Percentiles rank a stretch among this genome's conserved stretches.
phyloP scores from a whole-genome alignment of 1,140 invertebrate genomes.

The Philopotamus ludificatus region DNA sequence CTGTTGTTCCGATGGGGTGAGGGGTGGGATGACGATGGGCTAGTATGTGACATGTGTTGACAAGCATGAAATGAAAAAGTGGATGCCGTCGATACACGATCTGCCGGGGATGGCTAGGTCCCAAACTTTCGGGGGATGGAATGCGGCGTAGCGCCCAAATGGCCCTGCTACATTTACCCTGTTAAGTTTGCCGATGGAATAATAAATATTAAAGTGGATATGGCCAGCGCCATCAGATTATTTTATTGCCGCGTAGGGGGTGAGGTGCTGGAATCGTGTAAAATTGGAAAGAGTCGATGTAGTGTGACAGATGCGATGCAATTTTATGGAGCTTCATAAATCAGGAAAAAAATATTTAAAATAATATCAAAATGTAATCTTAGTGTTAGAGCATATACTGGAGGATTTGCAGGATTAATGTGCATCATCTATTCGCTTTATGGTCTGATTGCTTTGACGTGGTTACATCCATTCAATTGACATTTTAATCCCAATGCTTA shows the following conservation, averaged over 20 bases:
- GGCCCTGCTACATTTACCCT: slow-evolving; percentile 22
- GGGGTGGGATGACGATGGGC: slow-evolving; percentile 14
- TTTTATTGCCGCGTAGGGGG: background rate
- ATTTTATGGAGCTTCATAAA: no score
- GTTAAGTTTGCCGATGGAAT: slow-evolving; percentile 38
- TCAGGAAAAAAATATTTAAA: no score
- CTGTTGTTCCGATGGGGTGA: no score
- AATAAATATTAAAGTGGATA: slow-evolving; percentile 42
- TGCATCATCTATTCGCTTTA: no score
- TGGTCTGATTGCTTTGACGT: no score
- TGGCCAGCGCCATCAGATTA: background rate
- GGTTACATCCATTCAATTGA: no score
- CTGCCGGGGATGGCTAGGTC: slow-evolving; percentile 6
- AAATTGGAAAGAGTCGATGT: background rate
- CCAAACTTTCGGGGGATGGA: slow-evolving; percentile 7
- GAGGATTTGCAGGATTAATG: no score
- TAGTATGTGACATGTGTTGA: slow-evolving; percentile 41
- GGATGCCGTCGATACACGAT: slow-evolving; percentile 38
- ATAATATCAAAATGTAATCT: no score
- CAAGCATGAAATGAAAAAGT: slow-evolving; percentile 42
- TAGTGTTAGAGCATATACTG: no score
- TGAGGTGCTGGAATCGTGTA: background rate
- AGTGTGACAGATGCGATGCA: no score
- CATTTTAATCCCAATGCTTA: no score
- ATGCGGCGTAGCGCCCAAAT: slow-evolving; percentile 13